phyloP scores from a whole-genome alignment of 2,888 invertebrate species.

The Brachyopa scutellaris region DNA sequence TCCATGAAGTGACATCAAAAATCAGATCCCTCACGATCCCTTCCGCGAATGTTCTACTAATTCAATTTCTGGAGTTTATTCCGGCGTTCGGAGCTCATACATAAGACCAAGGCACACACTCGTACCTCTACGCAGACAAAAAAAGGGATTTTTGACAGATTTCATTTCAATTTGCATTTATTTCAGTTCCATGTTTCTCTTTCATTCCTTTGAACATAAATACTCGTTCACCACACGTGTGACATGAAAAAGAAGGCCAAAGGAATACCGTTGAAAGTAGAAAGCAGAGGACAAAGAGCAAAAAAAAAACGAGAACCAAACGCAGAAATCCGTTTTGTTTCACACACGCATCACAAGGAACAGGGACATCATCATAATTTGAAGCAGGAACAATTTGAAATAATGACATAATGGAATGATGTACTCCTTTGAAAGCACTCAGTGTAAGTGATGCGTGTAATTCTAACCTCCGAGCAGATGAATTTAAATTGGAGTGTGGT shows the following conservation, averaged over 20 bases:
- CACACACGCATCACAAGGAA: background rate
- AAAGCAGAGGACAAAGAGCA: conserved; percentile 6
- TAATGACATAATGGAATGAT: conserved; percentile 61
- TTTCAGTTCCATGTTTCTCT: conserved; percentile 10
- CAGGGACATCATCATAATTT: conserved; percentile 41
- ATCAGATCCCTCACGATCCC: too few relatives aligned
- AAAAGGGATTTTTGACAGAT: conserved; percentile 43
- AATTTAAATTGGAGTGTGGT: conserved; percentile 35
- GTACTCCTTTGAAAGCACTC: conserved; percentile 58
- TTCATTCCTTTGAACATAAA: conserved; percentile 7
- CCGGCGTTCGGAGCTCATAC: too few relatives aligned
- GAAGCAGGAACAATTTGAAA: conserved; percentile 52
- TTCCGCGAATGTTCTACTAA: too few relatives aligned
- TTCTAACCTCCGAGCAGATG: conserved; percentile 49
- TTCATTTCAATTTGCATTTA: conserved; percentile 39
- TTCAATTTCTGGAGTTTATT: too few relatives aligned
- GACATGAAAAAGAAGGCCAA: background rate
- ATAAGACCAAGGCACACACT: too few relatives aligned
- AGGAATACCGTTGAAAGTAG: background rate
- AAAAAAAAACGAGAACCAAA: background rate
- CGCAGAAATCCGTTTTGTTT: conserved; percentile 26
- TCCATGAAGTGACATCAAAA: too few relatives aligned
- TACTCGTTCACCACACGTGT: too few relatives aligned
- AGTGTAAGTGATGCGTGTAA: conserved; percentile 52
- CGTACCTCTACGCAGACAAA: too few relatives aligned